Evolutionary conservation across 2,797 vertebrate species (phyloP).

Genomic region (Emydoidea blandingii): DNA sequence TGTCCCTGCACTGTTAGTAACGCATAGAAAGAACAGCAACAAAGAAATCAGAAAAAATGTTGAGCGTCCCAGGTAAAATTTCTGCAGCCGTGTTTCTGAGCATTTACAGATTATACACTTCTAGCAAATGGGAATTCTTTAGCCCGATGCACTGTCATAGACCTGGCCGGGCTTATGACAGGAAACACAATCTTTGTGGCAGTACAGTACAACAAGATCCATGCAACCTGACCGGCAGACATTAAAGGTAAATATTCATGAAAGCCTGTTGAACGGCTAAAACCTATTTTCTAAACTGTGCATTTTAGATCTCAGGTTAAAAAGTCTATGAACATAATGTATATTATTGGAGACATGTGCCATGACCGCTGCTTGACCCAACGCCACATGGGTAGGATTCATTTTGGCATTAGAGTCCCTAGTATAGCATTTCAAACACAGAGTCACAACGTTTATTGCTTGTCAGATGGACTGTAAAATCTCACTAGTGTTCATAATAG

Average conservation of each 20-base stretch:
- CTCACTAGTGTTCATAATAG: conserved; percentile 75
- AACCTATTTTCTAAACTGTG: conserved; percentile 44
- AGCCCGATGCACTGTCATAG: background rate
- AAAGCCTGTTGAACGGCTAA: background rate
- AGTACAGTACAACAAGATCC: background rate
- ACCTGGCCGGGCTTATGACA: background rate
- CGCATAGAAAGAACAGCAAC: background rate
- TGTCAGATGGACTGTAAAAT: conserved; percentile 78
- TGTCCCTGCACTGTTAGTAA: background rate
- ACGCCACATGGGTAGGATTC: conserved; percentile 51
- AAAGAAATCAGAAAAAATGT: background rate
- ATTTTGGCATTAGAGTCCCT: conserved; percentile 65
- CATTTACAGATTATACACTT: background rate
- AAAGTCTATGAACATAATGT: conserved; percentile 45
- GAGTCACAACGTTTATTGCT: conserved; percentile 74
- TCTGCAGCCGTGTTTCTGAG: conserved; percentile 7
- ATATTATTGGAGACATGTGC: conserved; percentile 49
- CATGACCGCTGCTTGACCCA: conserved; percentile 70
- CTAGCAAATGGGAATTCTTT: conserved; percentile 2
- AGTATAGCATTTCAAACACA: conserved; percentile 70
- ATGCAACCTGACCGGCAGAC: background rate
- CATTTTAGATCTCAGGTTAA: conserved; percentile 21
- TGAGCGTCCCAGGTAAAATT: conserved; percentile 35
- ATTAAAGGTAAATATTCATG: background rate
- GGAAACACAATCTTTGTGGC: conserved; percentile 2